Percentiles rank a stretch among this genome's conserved stretches.
These are phyloP conservation scores for Phaenicophaeus curvirostris DNA, from an alignment of 2,797 vertebrate genomes.

Conservation along the genomic window DNA sequence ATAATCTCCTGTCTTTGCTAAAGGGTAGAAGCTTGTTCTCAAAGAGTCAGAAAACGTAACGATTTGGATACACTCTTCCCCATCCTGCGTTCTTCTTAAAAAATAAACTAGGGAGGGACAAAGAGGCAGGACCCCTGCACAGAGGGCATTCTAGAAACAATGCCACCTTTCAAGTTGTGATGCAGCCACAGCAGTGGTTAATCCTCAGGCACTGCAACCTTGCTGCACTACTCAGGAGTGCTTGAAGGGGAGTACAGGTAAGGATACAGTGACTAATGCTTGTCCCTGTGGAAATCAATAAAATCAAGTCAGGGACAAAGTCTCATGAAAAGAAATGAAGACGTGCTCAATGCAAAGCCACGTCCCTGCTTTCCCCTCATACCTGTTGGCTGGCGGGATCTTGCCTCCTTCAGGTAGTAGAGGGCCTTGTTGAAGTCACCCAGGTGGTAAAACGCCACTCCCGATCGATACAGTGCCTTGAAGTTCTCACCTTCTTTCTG, in stretches of 20 bases:
- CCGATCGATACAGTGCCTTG: slow-evolving; percentile 96
- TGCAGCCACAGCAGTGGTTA: not conserved
- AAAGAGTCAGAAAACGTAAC: not conserved
- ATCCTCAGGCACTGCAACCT: not conserved
- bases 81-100: not conserved
- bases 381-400: slow-evolving; percentile 96
- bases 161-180: not conserved
- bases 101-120: not conserved
- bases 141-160: not conserved
- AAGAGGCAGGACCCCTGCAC: not conserved
- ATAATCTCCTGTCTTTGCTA: not conserved
- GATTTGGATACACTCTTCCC: not conserved
- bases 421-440: slow-evolving; percentile 97
- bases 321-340: not conserved
- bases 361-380: not conserved
- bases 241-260: not conserved
- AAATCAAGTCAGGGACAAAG: not conserved
- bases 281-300: not conserved
- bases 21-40: not conserved
- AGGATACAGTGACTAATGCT: not conserved
- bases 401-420: slow-evolving; percentile 96
- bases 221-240: not conserved
- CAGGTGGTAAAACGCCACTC: slow-evolving; percentile 97
- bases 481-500: slow-evolving; percentile 97
- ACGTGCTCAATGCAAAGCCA: not conserved